Base-by-base conservation (phyloP, 2,888 invertebrate species). In the Leucozona laternaria region DNA sequence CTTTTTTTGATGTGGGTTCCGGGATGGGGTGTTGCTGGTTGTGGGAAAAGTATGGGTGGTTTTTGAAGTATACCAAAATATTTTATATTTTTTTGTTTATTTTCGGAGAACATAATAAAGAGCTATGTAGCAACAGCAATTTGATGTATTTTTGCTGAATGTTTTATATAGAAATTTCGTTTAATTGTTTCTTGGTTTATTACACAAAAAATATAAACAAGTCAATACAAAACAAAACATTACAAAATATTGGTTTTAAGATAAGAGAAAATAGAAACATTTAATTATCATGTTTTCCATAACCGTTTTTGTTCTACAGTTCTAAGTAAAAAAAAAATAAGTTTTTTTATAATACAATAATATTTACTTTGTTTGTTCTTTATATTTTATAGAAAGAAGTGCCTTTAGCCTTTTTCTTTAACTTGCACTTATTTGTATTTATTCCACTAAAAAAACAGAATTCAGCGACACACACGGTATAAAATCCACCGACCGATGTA, bases 71-170 rank as follows among this genome's bases (percentile, higher is more conserved):
- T 50, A 50, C 50, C 50, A 50, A 50, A 50, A 50, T 22, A 50
- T 50, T 50, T 48, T 48, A 48, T 48, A 50, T 48, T 50, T 22
- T 50, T 50, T 50, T 50, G 50, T 50, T 50, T 50, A 22, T 50
- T 50, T 50, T 22, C 11, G 15, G 22, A 50, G 8, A 22, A 2
- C 22, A 22, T 48, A 20, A 11, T 48, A 48, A 22, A 50, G 11
- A 50, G 13, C 13, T 22, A n/a, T n/a, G n/a, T n/a, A n/a, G 17
- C 17, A 17, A 45, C 17, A 17, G 17, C 45, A 17, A 45, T 45
- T 8, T 7, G 8, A 45, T 43, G 17, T 17, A 17, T 45, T 17
- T 45, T 45, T 17, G 45, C 17, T 45, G 17, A n/a, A 15, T 15
- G 45, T 17, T 45, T 8, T 43, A 43, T 43, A 17, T n/a, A 40